Conservation (phyloP, 2,113 vertebrate genomes). For the Prionailurus bengalensis region DNA sequence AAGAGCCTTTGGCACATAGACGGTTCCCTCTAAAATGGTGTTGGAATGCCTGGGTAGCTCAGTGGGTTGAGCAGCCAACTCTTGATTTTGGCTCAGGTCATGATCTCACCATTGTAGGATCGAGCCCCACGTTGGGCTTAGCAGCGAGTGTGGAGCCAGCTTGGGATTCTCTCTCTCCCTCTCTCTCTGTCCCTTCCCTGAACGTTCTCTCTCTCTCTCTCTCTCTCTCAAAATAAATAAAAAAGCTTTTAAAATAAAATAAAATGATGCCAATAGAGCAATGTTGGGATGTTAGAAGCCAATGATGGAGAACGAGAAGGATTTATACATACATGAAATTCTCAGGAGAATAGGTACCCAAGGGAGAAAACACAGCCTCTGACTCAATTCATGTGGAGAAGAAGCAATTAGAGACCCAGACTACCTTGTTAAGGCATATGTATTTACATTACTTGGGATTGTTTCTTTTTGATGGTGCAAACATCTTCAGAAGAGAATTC, state of each 20-base stretch:
- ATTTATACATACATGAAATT: neutral
- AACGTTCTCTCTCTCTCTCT: too few species aligned
- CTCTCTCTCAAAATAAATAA: too few species aligned
- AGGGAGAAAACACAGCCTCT: neutral
- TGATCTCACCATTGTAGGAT: too few species aligned
- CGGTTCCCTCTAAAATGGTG: neutral
- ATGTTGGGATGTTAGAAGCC: neutral
- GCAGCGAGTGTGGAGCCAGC: too few species aligned
- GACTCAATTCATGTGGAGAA: neutral
- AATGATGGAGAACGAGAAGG: neutral
- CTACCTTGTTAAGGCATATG: neutral
- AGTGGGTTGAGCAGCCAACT: too few species aligned
- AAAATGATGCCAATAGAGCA: neutral
- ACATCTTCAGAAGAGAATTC: neutral
- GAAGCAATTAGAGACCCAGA: neutral
- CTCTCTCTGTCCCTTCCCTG: too few species aligned
- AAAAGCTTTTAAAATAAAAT: too few species aligned
- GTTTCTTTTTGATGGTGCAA: neutral
- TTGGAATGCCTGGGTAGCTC: too few species aligned
- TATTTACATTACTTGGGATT: neutral
- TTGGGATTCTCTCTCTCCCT: too few species aligned
- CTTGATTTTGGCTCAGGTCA: too few species aligned
- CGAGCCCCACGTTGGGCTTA: too few species aligned
- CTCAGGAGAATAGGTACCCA: neutral
- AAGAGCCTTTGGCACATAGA: neutral